Conservation (phyloP, 64 coral and sea anemone genomes). For the Actinia equina region DNA sequence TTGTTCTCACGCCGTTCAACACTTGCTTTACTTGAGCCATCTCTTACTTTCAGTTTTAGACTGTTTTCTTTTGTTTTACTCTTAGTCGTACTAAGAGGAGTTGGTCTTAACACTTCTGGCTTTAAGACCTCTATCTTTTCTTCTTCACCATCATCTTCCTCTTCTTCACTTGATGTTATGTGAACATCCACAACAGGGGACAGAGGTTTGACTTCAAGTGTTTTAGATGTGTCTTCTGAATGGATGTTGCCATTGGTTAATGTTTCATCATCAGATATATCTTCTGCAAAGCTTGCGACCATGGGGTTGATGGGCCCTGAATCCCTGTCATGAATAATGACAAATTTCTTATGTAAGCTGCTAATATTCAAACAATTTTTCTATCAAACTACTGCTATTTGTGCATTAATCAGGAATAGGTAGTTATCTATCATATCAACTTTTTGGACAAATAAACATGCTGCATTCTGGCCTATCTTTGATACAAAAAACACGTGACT, state of each 20-base stretch:
- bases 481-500: neutral
- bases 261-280: slow-evolving; percentile 67
- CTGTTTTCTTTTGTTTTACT: neutral
- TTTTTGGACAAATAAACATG: neutral
- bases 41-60: neutral
- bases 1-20: neutral
- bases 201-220: slow-evolving; percentile 23
- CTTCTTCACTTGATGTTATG: slow-evolving; percentile 55
- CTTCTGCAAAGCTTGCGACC: slow-evolving; percentile 85
- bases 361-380: neutral
- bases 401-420: too few species aligned
- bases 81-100: too few species aligned
- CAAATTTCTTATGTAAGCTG: neutral
- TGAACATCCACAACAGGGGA: slow-evolving; percentile 35
- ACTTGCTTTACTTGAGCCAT: neutral
- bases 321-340: slow-evolving; percentile 34
- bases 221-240: slow-evolving; percentile 27
- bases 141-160: slow-evolving; percentile 31
- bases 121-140: neutral
- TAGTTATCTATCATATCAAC: too few species aligned
- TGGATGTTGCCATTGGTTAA: slow-evolving; percentile 33
- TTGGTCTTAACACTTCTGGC: neutral
- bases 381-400: too few species aligned
- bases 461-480: neutral
- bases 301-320: slow-evolving; percentile 56